phyloP scores from a whole-genome alignment of 2,797 vertebrate genomes.

The Cynodonichthys magdalenae region DNA sequence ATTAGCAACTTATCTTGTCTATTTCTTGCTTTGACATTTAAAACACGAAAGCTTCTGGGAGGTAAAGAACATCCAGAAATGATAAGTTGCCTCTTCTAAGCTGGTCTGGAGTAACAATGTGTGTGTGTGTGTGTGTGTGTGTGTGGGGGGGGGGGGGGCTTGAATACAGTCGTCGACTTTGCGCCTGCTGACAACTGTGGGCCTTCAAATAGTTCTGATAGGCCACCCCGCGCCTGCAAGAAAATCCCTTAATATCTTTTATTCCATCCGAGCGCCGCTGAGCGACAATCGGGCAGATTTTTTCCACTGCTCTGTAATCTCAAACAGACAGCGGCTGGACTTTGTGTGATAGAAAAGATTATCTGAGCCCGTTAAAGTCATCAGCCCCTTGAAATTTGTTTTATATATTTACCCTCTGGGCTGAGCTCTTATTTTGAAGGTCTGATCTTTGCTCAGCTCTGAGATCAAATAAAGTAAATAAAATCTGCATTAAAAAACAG shows the following conservation, averaged over 20 bases:
- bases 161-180: constrained; percentile 44
- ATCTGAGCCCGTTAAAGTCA: constrained; percentile 49
- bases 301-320: constrained; percentile 61
- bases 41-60: background rate
- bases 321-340: constrained; percentile 37
- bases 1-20: constrained; percentile 3
- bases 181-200: constrained; percentile 35
- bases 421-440: constrained; percentile 32
- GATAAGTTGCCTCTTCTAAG: constrained; percentile 30
- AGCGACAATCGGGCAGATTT: constrained; percentile 57
- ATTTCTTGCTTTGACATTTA: constrained; percentile 28
- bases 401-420: background rate
- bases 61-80: constrained; percentile 22
- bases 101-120: constrained; percentile 34
- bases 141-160: background rate
- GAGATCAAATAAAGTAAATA: constrained; percentile 28
- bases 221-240: constrained; percentile 17
- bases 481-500: constrained; percentile 3
- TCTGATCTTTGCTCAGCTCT: constrained; percentile 22
- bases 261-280: constrained; percentile 52
- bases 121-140: constrained; percentile 1
- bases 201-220: constrained; percentile 48
- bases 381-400: constrained; percentile 34
- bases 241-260: constrained; percentile 42
- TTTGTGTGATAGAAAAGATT: constrained; percentile 43